Base-by-base conservation (phyloP, 2,113 vertebrate genomes). In the Platycercus adscitus region DNA sequence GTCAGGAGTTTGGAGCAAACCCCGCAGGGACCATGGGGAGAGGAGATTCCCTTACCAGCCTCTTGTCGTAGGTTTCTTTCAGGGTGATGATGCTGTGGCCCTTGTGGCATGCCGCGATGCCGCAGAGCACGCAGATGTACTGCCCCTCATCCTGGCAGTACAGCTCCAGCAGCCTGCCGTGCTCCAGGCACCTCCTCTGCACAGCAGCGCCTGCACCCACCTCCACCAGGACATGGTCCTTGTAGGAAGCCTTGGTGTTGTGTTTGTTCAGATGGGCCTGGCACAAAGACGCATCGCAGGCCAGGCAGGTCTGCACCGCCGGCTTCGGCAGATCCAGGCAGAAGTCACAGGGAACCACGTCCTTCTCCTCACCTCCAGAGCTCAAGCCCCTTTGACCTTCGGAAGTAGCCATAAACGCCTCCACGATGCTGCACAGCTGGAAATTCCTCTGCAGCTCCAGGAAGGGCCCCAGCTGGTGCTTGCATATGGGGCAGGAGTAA, bases 191-290 rank as follows among this genome's bases (percentile, higher is more conserved):
- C 93, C 96, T 98, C 95, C 98, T 97, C 49, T 98, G 97, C 43
- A 81, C 94, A 47, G 72, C 88, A 9, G 93, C 49, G 5, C 16
- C 58, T 1, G 49, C 3, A 0, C 97, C 98, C 72, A 98, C 98
- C 28, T 98, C 98, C 91, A 98, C 98, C 96, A 99, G 95, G 92
- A 98, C 35, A 64, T 99, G 99, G 33, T 97, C 96, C 58, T 33
- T 53, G 21, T 70, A 43, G 63, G 13, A 89, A 31, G 4, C 31
- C 91, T 97, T 98, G 97, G 98, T 96, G 4, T 97, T 98, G 91
- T 98, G 98, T 7, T 98, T 98, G 86, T 95, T 98, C 95, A 99
- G 96, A 76, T 99, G 99, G 52, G 98, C 98, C 86, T 98, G 98
- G 75, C 99, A 99, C 95, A 99, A 97, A 25, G 98, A 98, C 0